Evolutionary conservation across 2,888 invertebrate species (phyloP), one percentile per base, ranked within the genome.

Genomic region (Drosophila neonasuta): DNA sequence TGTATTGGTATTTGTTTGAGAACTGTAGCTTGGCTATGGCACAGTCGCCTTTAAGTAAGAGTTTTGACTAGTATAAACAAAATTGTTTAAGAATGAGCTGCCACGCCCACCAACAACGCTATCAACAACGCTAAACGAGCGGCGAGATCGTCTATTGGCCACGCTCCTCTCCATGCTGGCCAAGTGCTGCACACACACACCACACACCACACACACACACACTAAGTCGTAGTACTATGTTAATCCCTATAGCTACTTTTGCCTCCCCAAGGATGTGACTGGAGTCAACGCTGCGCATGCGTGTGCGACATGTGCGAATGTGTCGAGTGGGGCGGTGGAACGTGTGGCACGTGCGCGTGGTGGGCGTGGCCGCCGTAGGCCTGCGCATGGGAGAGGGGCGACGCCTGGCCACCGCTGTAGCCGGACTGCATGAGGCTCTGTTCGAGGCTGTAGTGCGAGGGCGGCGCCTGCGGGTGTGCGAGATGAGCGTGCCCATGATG

Each of bases 251-350:
- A 30, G 34, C n/a, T 34, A n/a, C 24, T 24, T 5, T 24, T 24
- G 24, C 24, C 24, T 6, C 4, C 4, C 24, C 24, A 24, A 24
- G 24, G 24, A 24, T 24, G 6, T 39, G 20, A 17, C 42, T 11
- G 1, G 39, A 13, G 15, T 94, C 96, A 96, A 94, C 96, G 95
- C 92, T 96, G 96, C 86, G 95, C 94, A 91, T 96, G 96, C 86
- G 94, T 93, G 89, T 94, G 94, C 76, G 93, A 92, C 93, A 94
- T 93, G 88, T 94, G 94, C 60, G 90, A 90, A 80, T 90, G 90
- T 59, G 90, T 88, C 72, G 94, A 93, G 90, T 94, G 93, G 65
- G 92, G 91, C 71, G 87, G 83, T 9, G 83, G 83, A 70, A 90
- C 90, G 89, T 94, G 95, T 50, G 94, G 94, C 91, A 95, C 94